Base-by-base conservation (phyloP, 2,888 invertebrate species). In the Euplexia lucipara region DNA sequence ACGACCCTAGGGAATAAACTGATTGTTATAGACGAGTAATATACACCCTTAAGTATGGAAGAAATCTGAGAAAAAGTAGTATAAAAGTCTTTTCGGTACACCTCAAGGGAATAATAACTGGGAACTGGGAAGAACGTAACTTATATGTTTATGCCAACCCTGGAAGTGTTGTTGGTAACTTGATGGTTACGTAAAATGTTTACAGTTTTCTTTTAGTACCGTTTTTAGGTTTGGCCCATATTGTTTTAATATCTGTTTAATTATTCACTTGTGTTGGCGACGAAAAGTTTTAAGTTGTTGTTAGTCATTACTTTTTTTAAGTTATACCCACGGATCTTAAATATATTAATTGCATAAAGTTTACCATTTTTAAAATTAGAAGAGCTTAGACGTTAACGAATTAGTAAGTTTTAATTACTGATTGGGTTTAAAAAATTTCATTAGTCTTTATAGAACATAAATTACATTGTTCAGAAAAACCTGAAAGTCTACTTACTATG, bases 31-130 rank as follows among this genome's bases (percentile, higher is more conserved):
- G 35, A 53, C 48, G 47, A n/a, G 34, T 51, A 34, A 41, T 32
- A 35, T 32, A 41, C 9, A 34, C 9, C 10, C 20, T 68, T 48
- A 48, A 68, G 48, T 35, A 47, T 52, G 9, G 1, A 18, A 35
- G 26, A 63, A 37, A 44, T 44, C 30, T 37, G 18, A 26, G 35
- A 66, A 34, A 41, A 68, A 42, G 52, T 42, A 9, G 7, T 20
- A 26, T n/a, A 32, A 51, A 67, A 49, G 58, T 53, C 41, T 53
- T 10, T 10, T 26, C n/a, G 20, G 1, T 26, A 32, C 9, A 2
- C 2, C 68, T 20, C 62, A 1, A 10, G 47, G 53, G 68, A 16
- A 30, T 53, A 53, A 68, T 68, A 48, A 48, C 48, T 3, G 20
- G 41, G 3, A 12, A 37, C 41, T 45, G 45, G 2, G 53, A 39